Evolutionary conservation across 2,797 vertebrate species (phyloP), one percentile per base, ranked within the genome.

Genomic region (Lepilemur ruficaudatus): DNA sequence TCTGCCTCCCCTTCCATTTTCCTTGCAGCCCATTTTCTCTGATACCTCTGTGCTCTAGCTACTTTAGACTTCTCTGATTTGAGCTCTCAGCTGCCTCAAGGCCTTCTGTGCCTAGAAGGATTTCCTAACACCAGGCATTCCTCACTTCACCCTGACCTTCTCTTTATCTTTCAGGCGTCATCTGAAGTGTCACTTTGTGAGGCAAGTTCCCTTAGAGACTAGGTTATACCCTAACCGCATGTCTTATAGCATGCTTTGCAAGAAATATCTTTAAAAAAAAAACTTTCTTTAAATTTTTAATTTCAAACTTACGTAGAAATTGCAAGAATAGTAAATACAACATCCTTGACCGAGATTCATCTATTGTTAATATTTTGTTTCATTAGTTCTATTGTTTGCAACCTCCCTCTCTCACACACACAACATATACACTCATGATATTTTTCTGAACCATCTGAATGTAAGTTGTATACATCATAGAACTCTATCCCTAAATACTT

Each of bases 361-460:
- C 2, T 30, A 3, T 43, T 67, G 35, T 91, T 85, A 50, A 38
- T 23, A 23, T 70, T 41, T 70, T 61, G 55, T 76, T 15, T 4
- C 22, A 28, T 48, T 32, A 83, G 18, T 18, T 59, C 84, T 50
- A 59, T 84, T 30, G 57, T 70, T 92, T 73, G 35, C 20, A 67
- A 72, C 15, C 22, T 76, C 9, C n/a, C 23, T 50, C 20, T 57
- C 28, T 59, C 32, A 32, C 43, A 67, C 12, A 52, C 5, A 32
- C 32, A 59, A 15, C 14, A 63, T 41, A 80, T 69, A 72, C 9
- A 57, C 7, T 79, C 9, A n/a, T 4, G 69, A 63, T 41, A 43
- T 41, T 95, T 91, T 91, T 96, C 52, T 86, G 25, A 92, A 83
- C 9, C 18, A 48, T 63, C 52, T 83, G 57, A 72, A 13, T 93